Base-by-base conservation (phyloP, 2,113 vertebrate species). In the Semnornis frantzii region DNA sequence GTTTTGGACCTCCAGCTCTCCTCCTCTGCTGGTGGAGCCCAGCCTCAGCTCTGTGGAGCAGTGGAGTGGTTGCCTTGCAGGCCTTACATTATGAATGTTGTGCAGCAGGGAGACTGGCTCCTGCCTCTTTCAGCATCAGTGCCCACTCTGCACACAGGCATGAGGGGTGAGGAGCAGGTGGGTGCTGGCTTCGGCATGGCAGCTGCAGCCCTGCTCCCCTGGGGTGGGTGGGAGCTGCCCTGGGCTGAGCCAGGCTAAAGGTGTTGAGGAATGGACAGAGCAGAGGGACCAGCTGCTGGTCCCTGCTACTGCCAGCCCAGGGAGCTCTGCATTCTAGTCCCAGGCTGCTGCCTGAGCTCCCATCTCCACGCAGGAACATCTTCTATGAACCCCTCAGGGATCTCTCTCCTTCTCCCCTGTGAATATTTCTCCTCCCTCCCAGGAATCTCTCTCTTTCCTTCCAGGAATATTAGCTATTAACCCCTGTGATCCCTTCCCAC, bases 101-200 rank as follows among this genome's bases (percentile, higher is more conserved):
- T 52, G 84, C 46, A 37, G 76, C 59, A 25, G 55, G 28, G 19
- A 68, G 18, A 25, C 46, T 3, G 7, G 8, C 10, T 31, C 17
- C 33, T 37, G 39, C 17, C 1, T 27, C 15, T 14, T 27, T 3
- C 33, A 80, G 82, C 69, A 4, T 19, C 12, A 2, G 21, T 12
- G 21, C 46, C 57, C 37, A 12, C 75, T 60, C n/a, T 1, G 14
- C 63, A 14, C 42, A 8, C 42, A 5, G 5, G 12, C 2, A 8
- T 8, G 9, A 52, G 48, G 57, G 42, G 12, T 16, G 80, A 12
- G 37, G 42, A n/a, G 42, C 21, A 30, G 5, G 7, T 17, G n/a
- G 33, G 5, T 1, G 4, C 52, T 7, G 63, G 23, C 60, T 52
- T 13, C 4, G 12, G 10, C 5, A 0, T 1, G 9, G 18, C 12